phyloP scores from a whole-genome alignment of 2,113 vertebrate species.

The Drymodes brunneopygia region DNA sequence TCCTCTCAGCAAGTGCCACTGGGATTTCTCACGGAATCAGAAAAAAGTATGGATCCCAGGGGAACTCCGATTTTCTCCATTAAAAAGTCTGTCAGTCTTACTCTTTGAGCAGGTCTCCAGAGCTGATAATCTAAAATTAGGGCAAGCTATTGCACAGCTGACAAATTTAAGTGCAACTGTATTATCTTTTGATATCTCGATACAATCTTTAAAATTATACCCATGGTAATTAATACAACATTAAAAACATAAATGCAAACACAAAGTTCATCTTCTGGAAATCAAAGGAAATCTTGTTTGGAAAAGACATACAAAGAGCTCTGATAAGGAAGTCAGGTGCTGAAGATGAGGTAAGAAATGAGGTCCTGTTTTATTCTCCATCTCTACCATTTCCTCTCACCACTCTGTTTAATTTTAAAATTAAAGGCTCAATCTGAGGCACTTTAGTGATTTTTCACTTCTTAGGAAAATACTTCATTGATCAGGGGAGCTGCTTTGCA shows the following conservation, averaged over 20 bases:
- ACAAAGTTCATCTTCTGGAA: background rate
- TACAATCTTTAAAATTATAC: slow-evolving; percentile 64
- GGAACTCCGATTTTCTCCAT: slow-evolving; percentile 58
- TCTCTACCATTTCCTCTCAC: background rate
- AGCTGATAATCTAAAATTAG: slow-evolving; percentile 70
- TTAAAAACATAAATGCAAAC: slow-evolving; percentile 16
- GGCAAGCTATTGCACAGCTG: slow-evolving; percentile 61
- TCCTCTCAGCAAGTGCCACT: slow-evolving; percentile 50
- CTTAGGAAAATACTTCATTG: background rate
- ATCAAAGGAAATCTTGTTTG: background rate
- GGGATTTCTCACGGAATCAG: slow-evolving; percentile 55
- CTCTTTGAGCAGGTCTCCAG: slow-evolving; percentile 50
- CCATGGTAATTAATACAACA: slow-evolving; percentile 57
- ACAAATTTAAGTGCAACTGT: slow-evolving; percentile 68
- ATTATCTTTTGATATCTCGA: slow-evolving; percentile 54
- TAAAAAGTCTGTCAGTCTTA: slow-evolving; percentile 69
- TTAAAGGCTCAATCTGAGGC: background rate
- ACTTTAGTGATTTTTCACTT: background rate
- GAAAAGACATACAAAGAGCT: background rate
- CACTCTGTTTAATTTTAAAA: background rate
- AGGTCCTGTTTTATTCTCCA: background rate
- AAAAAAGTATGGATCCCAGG: slow-evolving; percentile 41
- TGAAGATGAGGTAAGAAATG: background rate
- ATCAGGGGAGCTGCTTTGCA: background rate
- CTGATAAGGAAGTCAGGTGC: background rate